Base-by-base conservation (phyloP, 2,888 invertebrate species). In the Noctua janthina region DNA sequence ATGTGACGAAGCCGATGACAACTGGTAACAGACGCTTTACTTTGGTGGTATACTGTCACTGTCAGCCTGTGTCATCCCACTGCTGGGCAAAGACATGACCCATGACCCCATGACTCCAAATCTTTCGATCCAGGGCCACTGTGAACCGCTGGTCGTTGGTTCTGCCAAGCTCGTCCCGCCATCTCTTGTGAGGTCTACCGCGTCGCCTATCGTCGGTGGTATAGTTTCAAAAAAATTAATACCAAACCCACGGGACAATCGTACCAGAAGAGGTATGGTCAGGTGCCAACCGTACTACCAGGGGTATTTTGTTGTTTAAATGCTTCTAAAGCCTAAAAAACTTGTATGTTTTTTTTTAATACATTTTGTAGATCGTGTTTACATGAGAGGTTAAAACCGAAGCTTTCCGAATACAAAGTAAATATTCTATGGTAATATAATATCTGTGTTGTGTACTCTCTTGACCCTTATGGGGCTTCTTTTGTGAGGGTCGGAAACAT, bases 331-430 rank as follows among this genome's bases (percentile, higher is more conserved):
- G 59, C 70, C 71, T 67, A 78, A 83, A 13, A 74, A 85, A 76
- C 35, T 80, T 80, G 82, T 71, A 86, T 74, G 69, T 78, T 79
- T 86, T 84, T 85, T 84, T 85, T 75, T 82, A 74, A 88, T 88
- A 78, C 71, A 81, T 70, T 78, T 86, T 74, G 54, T 67, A 74
- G 1, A 51, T 5, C 23, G 13, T 68, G 69, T 71, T 71, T 72
- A 68, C 64, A 54, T 69, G 56, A n/a, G 69, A 69, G 73, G 49
- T 73, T 66, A 10, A 74, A 74, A 73, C 68, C 23, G 73, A 62
- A 69, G 74, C 87, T 82, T 76, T 39, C 78, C 72, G 66, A 70
- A 81, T 49, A 78, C 70, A 64, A 71, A 35, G 78, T 77, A 76
- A 80, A 86, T 75, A 83, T 80, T 78, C 64, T 35, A 72, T 64